Base-by-base conservation (phyloP, 1,140 invertebrate species). In the Asobara japonica region DNA sequence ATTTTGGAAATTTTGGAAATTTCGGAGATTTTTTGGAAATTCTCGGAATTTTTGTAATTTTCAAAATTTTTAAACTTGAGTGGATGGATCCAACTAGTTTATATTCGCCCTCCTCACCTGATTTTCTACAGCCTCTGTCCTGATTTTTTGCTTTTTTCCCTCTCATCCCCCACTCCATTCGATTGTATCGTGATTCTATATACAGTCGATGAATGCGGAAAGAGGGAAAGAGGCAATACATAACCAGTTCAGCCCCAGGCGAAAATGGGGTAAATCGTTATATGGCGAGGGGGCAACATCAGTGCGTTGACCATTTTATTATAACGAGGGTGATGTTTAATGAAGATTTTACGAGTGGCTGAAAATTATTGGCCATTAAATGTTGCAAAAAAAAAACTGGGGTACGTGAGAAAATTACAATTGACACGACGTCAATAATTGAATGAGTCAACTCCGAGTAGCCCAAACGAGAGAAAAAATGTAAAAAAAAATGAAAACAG, bases 241-340 rank as follows among this genome's bases (percentile, higher is more conserved):
- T 30, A 62, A 29, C n/a, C 25, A 62, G 1, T 2, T 13, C 41
- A 31, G 20, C 16, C 76, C 77, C 77, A 62, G 76, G 72, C 74
- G 73, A 77, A 79, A 84, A 83, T 79, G 64, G 78, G 76, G 76
- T 80, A 80, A 84, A 83, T 83, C 78, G 78, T 60, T 27, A 80
- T 77, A 80, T 73, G 78, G 77, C 79, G 76, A 72, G 61, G 71
- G 70, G 76, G 8, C n/a, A 62, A 83, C 81, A 85, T 85, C 84
- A 85, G 78, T 79, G 78, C 76, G 75, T 79, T 78, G 78, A 80
- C 79, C 77, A 84, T 85, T 84, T 85, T 84, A 84, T 82, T 84
- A 79, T 74, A 75, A 75, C 75, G 74, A 73, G 38, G 51, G 70
- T 48, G 64, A 68, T 5, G 64, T 78, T 78, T 80, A 84, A 84